phyloP scores from a whole-genome alignment of 2,113 vertebrate genomes.

The Syngnathoides biaculeatus region DNA sequence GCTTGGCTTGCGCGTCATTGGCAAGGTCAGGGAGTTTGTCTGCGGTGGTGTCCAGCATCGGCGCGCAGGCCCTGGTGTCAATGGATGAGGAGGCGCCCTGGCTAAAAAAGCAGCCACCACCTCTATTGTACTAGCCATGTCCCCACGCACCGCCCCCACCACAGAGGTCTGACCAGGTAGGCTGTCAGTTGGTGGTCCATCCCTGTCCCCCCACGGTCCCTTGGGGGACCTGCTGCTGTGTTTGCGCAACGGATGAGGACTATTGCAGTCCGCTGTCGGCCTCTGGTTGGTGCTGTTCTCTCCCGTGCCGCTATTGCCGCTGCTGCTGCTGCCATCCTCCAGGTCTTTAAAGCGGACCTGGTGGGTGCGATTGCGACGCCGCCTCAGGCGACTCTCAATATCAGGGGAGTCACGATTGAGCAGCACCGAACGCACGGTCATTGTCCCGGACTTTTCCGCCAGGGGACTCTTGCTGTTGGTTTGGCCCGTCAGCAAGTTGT shows the following conservation, averaged over 20 bases:
- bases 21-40: conserved; percentile 75
- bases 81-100: conserved; percentile 70
- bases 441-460: conserved; percentile 73
- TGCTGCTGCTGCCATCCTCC: conserved; percentile 71
- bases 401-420: conserved; percentile 80
- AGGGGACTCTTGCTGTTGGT: conserved; percentile 68
- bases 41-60: conserved; percentile 73
- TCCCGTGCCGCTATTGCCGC: conserved; percentile 61
- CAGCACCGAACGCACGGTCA: conserved; percentile 81
- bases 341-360: conserved; percentile 84
- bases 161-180: conserved; percentile 64
- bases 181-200: conserved; percentile 33
- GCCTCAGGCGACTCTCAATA: conserved; percentile 75
- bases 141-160: conserved; percentile 72
- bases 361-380: conserved; percentile 78
- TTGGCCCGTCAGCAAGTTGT: conserved; percentile 66
- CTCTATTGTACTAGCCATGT: conserved; percentile 71
- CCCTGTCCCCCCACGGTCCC: conserved; percentile 47
- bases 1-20: conserved; percentile 68
- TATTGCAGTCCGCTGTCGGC: conserved; percentile 49
- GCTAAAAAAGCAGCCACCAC: conserved; percentile 69
- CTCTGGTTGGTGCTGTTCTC: conserved; percentile 57
- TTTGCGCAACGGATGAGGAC: conserved; percentile 67
- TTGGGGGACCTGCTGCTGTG: conserved; percentile 44
- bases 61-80: conserved; percentile 69